Conservation (phyloP, 2,113 vertebrate genomes). For the Scartelaos histophorus region DNA sequence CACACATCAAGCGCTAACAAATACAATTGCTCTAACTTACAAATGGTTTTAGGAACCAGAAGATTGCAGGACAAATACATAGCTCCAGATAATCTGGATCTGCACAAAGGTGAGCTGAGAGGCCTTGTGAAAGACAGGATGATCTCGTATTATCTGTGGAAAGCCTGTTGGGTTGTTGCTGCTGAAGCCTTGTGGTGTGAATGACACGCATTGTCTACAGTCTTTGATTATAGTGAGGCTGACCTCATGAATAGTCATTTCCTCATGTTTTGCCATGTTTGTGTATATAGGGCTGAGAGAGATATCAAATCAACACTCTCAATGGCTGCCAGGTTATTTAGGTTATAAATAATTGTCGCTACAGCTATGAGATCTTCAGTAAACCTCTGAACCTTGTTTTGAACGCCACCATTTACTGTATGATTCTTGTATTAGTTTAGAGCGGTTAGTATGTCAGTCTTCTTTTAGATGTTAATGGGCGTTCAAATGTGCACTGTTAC, state of each 20-base stretch:
- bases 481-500: neutral
- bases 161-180: slow-evolving; percentile 35
- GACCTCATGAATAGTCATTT: slow-evolving; percentile 26
- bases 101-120: slow-evolving; percentile 77
- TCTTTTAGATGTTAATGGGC: neutral
- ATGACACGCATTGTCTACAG: slow-evolving; percentile 37
- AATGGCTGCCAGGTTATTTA: neutral
- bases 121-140: slow-evolving; percentile 33
- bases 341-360: neutral
- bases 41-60: slow-evolving; percentile 87
- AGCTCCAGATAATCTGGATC: slow-evolving; percentile 92
- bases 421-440: neutral
- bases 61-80: slow-evolving; percentile 95
- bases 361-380: neutral
- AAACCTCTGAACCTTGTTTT: neutral
- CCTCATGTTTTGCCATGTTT: slow-evolving; percentile 41
- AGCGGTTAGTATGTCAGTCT: neutral
- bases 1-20: slow-evolving; percentile 98
- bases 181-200: slow-evolving; percentile 25
- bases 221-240: slow-evolving; percentile 15
- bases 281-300: slow-evolving; percentile 10
- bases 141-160: slow-evolving; percentile 45
- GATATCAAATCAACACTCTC: neutral
- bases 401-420: neutral
- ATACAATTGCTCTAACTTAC: slow-evolving; percentile 95